phyloP scores from a whole-genome alignment of 1,140 invertebrate genomes.

The Diachasmimorpha longicaudata region DNA sequence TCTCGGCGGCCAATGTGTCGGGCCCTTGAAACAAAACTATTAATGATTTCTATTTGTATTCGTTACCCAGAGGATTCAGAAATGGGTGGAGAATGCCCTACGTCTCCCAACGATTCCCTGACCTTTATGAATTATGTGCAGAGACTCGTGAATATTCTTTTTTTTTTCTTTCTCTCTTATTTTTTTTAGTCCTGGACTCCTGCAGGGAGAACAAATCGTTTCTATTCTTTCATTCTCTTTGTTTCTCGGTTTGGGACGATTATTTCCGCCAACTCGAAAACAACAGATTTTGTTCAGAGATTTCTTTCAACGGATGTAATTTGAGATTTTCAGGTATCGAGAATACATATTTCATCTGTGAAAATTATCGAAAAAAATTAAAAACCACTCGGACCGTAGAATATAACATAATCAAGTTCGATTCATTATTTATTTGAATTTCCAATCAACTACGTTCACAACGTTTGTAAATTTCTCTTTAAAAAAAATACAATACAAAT shows the following conservation, averaged over 20 bases:
- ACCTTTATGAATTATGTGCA: constrained; percentile 57
- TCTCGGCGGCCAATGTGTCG: constrained; percentile 18
- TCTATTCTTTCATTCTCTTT: constrained; percentile 21
- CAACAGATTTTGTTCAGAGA: background rate
- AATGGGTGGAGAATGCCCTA: constrained; percentile 29
- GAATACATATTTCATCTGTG: background rate
- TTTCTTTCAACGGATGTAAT: background rate
- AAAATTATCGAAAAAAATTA: background rate
- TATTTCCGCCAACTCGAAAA: constrained; percentile 21
- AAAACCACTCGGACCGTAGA: too few species aligned
- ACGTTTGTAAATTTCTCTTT: too few species aligned
- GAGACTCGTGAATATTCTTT: constrained; percentile 55
- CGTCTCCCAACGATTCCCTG: constrained; percentile 19
- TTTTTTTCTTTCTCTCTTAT: constrained; percentile 20
- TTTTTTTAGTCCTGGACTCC: constrained; percentile 56
- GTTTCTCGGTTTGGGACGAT: constrained; percentile 31
- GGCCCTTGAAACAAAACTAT: constrained; percentile 58
- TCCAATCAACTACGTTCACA: too few species aligned
- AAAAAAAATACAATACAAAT: too few species aligned
- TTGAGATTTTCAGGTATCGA: background rate
- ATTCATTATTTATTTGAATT: too few species aligned
- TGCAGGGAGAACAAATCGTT: constrained; percentile 59
- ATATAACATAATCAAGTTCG: too few species aligned
- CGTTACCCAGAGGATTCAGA: constrained; percentile 31
- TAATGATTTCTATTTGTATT: constrained; percentile 63